phyloP scores from a whole-genome alignment of 1,140 invertebrate species.

The Lanistes nyassanus region DNA sequence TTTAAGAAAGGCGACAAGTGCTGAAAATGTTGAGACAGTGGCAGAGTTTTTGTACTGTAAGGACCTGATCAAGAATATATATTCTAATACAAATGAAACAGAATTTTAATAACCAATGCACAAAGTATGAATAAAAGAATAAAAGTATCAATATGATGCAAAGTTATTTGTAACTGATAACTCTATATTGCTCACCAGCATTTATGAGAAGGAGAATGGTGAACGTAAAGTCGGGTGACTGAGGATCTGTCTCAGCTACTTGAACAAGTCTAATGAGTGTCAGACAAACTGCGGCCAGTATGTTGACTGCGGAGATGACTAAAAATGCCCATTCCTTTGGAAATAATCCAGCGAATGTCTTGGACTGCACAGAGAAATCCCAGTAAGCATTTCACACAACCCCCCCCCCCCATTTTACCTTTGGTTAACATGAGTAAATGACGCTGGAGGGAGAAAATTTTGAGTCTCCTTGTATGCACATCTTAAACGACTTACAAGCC shows the following conservation, averaged over 20 bases:
- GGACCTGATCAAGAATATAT: no score
- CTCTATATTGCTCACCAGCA: conserved; percentile 43
- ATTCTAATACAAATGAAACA: neutral
- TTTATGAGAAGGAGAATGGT: conserved; percentile 57
- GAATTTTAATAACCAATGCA: neutral
- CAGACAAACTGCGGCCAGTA: conserved; percentile 48
- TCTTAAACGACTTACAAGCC: neutral
- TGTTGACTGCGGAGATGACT: conserved; percentile 48
- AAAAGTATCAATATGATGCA: neutral
- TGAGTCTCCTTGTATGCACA: neutral
- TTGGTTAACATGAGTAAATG: no score
- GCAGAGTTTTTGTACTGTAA: no score
- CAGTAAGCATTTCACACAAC: neutral
- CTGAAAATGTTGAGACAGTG: no score
- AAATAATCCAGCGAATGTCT: conserved; percentile 51
- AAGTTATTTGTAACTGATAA: neutral
- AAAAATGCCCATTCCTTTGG: conserved; percentile 52
- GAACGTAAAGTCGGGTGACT: conserved; percentile 55
- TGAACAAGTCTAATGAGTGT: conserved; percentile 49
- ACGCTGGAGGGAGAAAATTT: neutral
- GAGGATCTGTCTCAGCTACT: conserved; percentile 34
- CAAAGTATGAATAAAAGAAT: neutral
- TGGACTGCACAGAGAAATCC: conserved; percentile 43
- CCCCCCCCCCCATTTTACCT: no score
- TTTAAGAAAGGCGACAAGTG: no score